Evolutionary conservation across 2,113 vertebrate species (phyloP).

Genomic region (Microcebus griseorufus): DNA sequence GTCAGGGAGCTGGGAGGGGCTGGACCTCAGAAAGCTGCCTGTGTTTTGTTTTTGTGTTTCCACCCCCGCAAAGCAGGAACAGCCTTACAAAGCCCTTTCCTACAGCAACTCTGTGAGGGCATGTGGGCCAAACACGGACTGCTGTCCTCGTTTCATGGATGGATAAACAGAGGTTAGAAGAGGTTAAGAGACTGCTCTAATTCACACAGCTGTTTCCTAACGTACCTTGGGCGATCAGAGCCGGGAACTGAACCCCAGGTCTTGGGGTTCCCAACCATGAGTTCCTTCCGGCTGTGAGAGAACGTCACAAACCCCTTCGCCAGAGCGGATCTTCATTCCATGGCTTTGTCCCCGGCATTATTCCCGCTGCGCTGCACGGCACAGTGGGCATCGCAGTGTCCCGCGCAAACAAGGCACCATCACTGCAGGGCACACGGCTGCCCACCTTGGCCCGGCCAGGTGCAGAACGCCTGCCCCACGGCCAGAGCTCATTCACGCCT

Average conservation of each 20-base stretch:
- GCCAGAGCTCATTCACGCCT: background rate
- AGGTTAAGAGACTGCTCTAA: background rate
- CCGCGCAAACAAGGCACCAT: fast-evolving
- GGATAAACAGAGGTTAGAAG: background rate
- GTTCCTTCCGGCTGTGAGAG: background rate
- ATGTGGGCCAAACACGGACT: fast-evolving
- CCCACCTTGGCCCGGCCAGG: fast-evolving
- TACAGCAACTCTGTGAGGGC: background rate
- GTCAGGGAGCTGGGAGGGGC: background rate
- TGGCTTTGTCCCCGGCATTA: background rate
- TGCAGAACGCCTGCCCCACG: background rate
- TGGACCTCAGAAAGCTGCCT: background rate
- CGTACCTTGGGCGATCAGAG: background rate
- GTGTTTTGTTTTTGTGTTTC: background rate
- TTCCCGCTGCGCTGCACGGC: no score
- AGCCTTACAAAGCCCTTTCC: background rate
- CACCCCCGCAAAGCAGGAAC: no score
- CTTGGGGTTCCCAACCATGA: background rate
- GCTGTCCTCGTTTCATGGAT: background rate
- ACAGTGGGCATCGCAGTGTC: background rate
- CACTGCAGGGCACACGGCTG: no score
- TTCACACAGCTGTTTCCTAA: background rate
- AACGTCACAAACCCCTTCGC: background rate
- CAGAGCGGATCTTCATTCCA: no score
- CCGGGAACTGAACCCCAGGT: background rate